Base-by-base conservation (phyloP, 2,888 invertebrate genomes). In the Steinernema carpocapsae region DNA sequence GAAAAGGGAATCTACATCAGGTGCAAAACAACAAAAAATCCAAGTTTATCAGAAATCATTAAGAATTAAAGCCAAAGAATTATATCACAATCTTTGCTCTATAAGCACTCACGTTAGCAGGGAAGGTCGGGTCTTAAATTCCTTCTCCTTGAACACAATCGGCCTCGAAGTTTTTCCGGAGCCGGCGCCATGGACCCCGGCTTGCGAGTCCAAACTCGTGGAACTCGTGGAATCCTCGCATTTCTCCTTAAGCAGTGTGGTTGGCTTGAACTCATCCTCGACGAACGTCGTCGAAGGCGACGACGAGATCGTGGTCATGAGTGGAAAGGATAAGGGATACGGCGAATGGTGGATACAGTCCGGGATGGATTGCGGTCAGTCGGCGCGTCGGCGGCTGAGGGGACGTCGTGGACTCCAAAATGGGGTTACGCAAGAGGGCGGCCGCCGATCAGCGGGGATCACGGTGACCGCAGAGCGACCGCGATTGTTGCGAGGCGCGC, bases 101-200 rank as follows among this genome's bases (percentile, higher is more conserved):
- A 29, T 26, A n/a, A 48, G 24, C 48, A 78, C 82, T 77, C 26
- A 84, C 84, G 84, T 83, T 17, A 84, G 59, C 72, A 84, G 45
- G 0, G 83, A 83, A 59, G 82, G 82, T 46, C 83, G 52, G 1
- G 75, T 74, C 43, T 79, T 76, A 73, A 83, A 84, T n/a, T 77
- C 78, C 70, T 84, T 84, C 59, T 79, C 77, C 75, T 79, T 82
- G 78, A 82, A 84, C 10, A 73, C 80, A 74, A 73, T 71, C 1
- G 52, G 45, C 29, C 70, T 26, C 64, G 64, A 37, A 29, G 24
- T 64, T 32, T 64, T 29, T 14, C 24, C 37, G 26, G 64, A 29
- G 7, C 24, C 29, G 26, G 17, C 26, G 2, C 24, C 52, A 52
- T 52, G 22, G 37, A 37, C 52, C 24, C 2, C 22, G 24, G 52